Evolutionary conservation across 2,797 vertebrate species (phyloP).

Genomic region (Malacoctenus gilli): DNA sequence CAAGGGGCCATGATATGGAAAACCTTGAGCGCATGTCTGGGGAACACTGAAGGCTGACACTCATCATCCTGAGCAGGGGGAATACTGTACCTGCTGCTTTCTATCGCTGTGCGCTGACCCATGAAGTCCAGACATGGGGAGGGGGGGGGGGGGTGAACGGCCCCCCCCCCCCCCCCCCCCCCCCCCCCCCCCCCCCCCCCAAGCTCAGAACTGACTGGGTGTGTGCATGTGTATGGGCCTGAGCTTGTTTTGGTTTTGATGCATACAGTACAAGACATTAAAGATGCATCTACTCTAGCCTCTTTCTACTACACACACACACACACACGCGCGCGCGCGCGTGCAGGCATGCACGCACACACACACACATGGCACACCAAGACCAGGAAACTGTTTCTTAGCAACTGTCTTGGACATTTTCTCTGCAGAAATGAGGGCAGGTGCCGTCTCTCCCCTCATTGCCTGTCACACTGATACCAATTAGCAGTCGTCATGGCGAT

Average conservation of each 20-base stretch:
- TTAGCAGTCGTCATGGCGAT: conserved; percentile 44
- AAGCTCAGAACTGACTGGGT: not conserved
- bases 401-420: conserved; percentile 52
- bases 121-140: not conserved
- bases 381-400: conserved; percentile 64
- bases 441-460: conserved; percentile 36
- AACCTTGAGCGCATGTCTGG: not conserved
- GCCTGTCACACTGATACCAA: conserved; percentile 61
- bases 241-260: too few relatives aligned
- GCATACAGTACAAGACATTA: too few relatives aligned
- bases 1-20: not conserved
- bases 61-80: conserved; percentile 4
- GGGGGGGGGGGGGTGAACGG: not conserved
- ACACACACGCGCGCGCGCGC: too few relatives aligned
- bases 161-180: too few relatives aligned
- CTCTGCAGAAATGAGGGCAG: conserved; percentile 28
- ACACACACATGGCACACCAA: too few relatives aligned
- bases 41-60: not conserved
- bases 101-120: conserved; percentile 16
- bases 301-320: not conserved
- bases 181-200: too few relatives aligned
- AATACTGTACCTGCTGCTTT: conserved; percentile 11
- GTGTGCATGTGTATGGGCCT: too few relatives aligned
- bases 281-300: too few relatives aligned
- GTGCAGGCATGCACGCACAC: not conserved